phyloP scores from a whole-genome alignment of 1,140 invertebrate genomes.

The Cyclargus thomasi region DNA sequence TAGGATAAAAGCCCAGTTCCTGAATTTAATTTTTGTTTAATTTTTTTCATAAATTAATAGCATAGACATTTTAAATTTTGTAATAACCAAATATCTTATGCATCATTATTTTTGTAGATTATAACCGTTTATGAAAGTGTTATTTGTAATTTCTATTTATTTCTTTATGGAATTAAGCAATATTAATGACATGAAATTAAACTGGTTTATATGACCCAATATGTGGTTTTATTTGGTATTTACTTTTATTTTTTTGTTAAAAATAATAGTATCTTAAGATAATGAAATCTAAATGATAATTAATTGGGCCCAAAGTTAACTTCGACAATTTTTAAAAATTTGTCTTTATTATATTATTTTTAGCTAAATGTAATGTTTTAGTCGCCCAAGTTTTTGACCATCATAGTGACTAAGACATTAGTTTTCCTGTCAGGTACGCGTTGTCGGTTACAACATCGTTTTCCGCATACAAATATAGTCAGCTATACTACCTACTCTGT shows the following conservation, averaged over 20 bases:
- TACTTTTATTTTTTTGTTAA: too few relatives aligned
- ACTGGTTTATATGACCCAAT: constrained; percentile 51
- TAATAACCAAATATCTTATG: constrained; percentile 34
- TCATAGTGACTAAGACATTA: constrained; percentile 2
- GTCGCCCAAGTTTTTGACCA: too few relatives aligned
- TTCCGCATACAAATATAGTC: constrained; percentile 56
- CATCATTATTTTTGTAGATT: constrained; percentile 44
- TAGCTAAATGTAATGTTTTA: too few relatives aligned
- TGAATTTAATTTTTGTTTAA: background rate
- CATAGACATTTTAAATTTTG: constrained; percentile 9
- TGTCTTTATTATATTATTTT: too few relatives aligned
- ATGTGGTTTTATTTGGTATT: constrained; percentile 29
- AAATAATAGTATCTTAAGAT: too few relatives aligned
- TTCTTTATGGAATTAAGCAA: constrained; percentile 68
- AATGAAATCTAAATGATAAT: too few relatives aligned
- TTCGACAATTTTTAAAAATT: too few relatives aligned
- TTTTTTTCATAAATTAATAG: constrained; percentile 16
- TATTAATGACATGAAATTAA: constrained; percentile 65
- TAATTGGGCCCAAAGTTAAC: too few relatives aligned
- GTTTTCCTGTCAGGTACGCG: constrained; percentile 36
- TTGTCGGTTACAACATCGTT: constrained; percentile 33
- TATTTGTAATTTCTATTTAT: constrained; percentile 65
- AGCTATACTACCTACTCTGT: background rate
- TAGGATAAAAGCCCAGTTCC: background rate
- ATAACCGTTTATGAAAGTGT: constrained; percentile 54